A percentile compares a stretch with the other conserved stretches of the same genome.
Conservation (phyloP, 2,888 invertebrate species). For the Exocentrus adspersus region DNA sequence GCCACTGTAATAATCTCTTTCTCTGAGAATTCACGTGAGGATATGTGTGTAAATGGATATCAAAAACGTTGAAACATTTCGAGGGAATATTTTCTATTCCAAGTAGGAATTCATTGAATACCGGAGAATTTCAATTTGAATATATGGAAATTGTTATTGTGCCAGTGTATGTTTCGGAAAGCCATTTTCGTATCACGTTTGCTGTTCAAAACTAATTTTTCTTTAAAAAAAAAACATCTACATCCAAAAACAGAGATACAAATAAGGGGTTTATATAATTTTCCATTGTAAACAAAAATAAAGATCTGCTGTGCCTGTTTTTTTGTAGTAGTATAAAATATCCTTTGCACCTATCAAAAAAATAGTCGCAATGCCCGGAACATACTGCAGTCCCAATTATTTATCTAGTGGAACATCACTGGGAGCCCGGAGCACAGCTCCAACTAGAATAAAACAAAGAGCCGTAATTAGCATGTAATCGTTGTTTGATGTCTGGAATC, state of each 20-base stretch:
- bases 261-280: too few species aligned
- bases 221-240: too few species aligned
- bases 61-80: background rate
- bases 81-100: background rate
- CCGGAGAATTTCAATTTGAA: background rate
- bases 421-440: background rate
- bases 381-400: slow-evolving; percentile 17
- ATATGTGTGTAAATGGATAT: background rate
- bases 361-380: background rate
- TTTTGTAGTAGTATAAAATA: too few species aligned
- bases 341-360: background rate
- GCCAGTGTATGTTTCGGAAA: background rate
- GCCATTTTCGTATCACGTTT: background rate
- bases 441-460: slow-evolving; percentile 33
- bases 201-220: too few species aligned
- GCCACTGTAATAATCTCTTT: background rate
- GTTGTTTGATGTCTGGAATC: slow-evolving; percentile 33
- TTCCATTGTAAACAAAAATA: too few species aligned
- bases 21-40: too few species aligned
- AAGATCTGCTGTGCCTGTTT: too few species aligned
- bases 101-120: background rate
- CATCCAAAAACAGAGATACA: too few species aligned
- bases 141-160: background rate
- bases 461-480: slow-evolving; percentile 29
- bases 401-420: slow-evolving; percentile 18